Base-by-base conservation (phyloP, 2,888 invertebrate genomes). In the Maniola hyperantus region DNA sequence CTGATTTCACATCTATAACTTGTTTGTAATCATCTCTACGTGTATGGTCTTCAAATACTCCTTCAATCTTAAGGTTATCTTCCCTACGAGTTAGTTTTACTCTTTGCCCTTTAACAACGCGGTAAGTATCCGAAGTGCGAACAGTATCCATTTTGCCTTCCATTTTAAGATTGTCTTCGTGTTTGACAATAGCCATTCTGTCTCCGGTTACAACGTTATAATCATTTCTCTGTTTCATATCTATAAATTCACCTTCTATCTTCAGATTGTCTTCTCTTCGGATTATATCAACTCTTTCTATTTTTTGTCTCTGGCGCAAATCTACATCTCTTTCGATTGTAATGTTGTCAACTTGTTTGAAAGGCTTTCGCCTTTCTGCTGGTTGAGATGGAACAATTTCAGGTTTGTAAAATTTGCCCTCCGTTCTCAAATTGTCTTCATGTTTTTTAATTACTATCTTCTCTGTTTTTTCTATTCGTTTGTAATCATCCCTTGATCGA, bases 31-130 rank as follows among this genome's bases (percentile, higher is more conserved):
- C 95, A 76, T 95, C 93, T 71, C 93, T 84, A 70, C 93, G 92
- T 59, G 84, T 83, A 72, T 93, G 89, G 76, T 93, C 92, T 78
- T 87, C 91, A 84, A 95, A 93, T 74, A 94, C 94, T 6, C 96
- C 96, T 84, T 95, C 95, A 81, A 95, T 93, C 79, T 93, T 94
- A 8, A 95, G 80, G 74, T 94, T 94, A 74, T 94, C 94, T 78
- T 92, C 91, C 71, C 93, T 89, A 15, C 87, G 91, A 10, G 87
- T 88, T 66, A 93, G 82, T 79, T 93, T 91, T 0, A 93, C 92
- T 72, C 93, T 87, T 81, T 94, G 94, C 4, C 93, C 94, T 76
- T 87, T 93, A 1, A 93, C 92, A 11, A 93, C 79, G 50, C 92
- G 88, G 71, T 92, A 93, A 8, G 94, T 93, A 72, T 94, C 93